Percentiles rank a stretch among this genome's conserved stretches.
phyloP scores from a whole-genome alignment of 92 coral and sea anemone genomes.

The Montipora capitata region DNA sequence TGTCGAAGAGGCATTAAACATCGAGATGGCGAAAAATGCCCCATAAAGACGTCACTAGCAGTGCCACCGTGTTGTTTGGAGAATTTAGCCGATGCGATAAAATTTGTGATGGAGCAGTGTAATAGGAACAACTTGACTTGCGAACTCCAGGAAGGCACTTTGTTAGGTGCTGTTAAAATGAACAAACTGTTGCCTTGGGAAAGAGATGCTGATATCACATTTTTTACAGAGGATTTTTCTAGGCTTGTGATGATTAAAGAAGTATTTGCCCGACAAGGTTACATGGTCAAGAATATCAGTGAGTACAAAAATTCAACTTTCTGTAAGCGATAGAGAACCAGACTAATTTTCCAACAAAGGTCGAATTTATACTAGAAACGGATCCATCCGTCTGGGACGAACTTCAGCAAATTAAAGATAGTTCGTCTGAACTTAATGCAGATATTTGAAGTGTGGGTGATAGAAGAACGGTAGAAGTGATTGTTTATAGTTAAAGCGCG shows the following conservation, averaged over 20 bases:
- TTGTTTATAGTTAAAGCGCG: too few relatives aligned
- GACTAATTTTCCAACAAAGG: too few relatives aligned
- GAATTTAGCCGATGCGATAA: slow-evolving; percentile 91
- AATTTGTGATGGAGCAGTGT: slow-evolving; percentile 89
- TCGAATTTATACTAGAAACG: too few relatives aligned
- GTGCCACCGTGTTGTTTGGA: slow-evolving; percentile 96
- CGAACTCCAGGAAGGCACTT: slow-evolving; percentile 93
- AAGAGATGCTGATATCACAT: slow-evolving; percentile 91
- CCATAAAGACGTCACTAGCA: slow-evolving; percentile 72
- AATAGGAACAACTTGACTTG: slow-evolving; percentile 73
- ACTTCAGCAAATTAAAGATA: too few relatives aligned
- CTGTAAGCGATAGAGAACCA: too few relatives aligned
- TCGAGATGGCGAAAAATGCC: slow-evolving; percentile 79
- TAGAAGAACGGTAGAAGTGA: too few relatives aligned
- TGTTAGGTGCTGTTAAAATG: slow-evolving; percentile 89
- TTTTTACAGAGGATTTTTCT: slow-evolving; percentile 79
- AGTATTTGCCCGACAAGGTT: slow-evolving; percentile 69
- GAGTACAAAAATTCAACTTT: slow-evolving; percentile 31
- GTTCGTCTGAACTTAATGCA: too few relatives aligned
- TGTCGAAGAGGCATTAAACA: slow-evolving; percentile 85
- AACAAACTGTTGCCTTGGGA: slow-evolving; percentile 93
- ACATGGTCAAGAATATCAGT: slow-evolving; percentile 72
- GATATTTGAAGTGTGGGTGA: too few relatives aligned
- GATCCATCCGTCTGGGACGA: too few relatives aligned
- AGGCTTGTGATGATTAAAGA: slow-evolving; percentile 62